Percentiles rank a stretch among this genome's conserved stretches.
These are phyloP conservation scores for Electrona antarctica DNA, from an alignment of 2,113 vertebrate species.

Conservation along the genomic window DNA sequence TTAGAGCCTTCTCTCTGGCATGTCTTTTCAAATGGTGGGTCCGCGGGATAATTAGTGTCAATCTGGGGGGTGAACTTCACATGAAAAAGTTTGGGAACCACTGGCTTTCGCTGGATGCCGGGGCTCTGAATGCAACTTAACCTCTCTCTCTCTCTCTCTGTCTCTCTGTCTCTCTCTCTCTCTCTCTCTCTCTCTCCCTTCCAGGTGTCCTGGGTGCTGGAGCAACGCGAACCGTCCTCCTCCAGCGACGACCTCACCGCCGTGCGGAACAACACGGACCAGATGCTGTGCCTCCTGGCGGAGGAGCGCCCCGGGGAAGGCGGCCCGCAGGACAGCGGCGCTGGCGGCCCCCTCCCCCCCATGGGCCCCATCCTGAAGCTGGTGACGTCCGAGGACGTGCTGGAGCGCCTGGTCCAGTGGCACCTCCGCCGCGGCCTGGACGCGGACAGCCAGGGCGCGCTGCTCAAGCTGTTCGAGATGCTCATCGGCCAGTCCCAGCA, in stretches of 20 bases:
- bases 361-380: conserved; percentile 90
- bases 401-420: conserved; percentile 89
- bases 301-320: conserved; percentile 84
- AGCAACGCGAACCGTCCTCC: conserved; percentile 79
- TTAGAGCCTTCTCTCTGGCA: no score
- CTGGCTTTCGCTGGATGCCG: no score
- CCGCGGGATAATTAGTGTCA: no score
- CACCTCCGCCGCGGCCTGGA: conserved; percentile 86
- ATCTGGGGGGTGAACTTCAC: no score
- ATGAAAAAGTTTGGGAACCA: no score
- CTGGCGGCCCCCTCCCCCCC: conserved; percentile 10
- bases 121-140: neutral
- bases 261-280: conserved; percentile 93
- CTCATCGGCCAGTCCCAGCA: conserved; percentile 92
- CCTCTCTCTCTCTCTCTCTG: no score
- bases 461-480: conserved; percentile 95
- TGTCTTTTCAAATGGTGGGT: no score
- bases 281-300: conserved; percentile 92
- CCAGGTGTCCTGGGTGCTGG: conserved; percentile 90
- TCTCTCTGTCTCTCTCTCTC: no score
- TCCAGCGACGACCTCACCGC: conserved; percentile 90
- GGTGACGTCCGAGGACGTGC: conserved; percentile 84
- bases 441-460: conserved; percentile 86
- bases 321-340: conserved; percentile 22
- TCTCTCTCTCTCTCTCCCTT: neutral